Base-by-base conservation (phyloP, 2,888 invertebrate genomes). In the Gari tellinella region DNA sequence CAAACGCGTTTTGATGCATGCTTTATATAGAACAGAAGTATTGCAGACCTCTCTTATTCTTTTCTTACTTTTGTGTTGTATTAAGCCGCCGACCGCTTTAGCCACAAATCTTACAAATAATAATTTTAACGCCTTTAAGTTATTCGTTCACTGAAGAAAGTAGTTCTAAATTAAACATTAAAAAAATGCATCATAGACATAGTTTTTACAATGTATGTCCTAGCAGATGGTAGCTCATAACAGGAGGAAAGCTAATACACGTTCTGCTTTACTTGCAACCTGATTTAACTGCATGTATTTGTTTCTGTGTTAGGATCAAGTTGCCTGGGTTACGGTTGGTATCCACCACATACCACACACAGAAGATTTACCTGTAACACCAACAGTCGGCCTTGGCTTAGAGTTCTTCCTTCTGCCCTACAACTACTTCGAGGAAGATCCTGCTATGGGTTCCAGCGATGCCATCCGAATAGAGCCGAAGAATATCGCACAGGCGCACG, bases 241-340 rank as follows among this genome's bases (percentile, higher is more conserved):
- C n/a, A n/a, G n/a, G n/a, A n/a, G n/a, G n/a, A n/a, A n/a, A n/a
- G n/a, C n/a, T n/a, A n/a, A n/a, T n/a, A n/a, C n/a, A n/a, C n/a
- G n/a, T n/a, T n/a, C n/a, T n/a, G n/a, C n/a, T n/a, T n/a, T n/a
- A n/a, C n/a, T n/a, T n/a, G n/a, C n/a, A n/a, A n/a, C n/a, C n/a
- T n/a, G n/a, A n/a, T 40, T 40, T 12, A 40, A 40, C 40, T 12
- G 8, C 40, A 15, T 12, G 8, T 40, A 40, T 15, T 12, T 43
- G n/a, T 19, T 43, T 8, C 14, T 8, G 31, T 26, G 37, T 0
- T 45, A 77, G 77, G 77, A 77, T 60, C 73, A 73, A 26, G 77
- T 77, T 1, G 63, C 69, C 14, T 77, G 77, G 77, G 66, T 77
- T 8, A 69, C 77, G 12, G 52, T 77, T 58, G 77, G 77, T n/a